Evolutionary conservation across 2,888 invertebrate species (phyloP).

Genomic region (Capitulum mitella): DNA sequence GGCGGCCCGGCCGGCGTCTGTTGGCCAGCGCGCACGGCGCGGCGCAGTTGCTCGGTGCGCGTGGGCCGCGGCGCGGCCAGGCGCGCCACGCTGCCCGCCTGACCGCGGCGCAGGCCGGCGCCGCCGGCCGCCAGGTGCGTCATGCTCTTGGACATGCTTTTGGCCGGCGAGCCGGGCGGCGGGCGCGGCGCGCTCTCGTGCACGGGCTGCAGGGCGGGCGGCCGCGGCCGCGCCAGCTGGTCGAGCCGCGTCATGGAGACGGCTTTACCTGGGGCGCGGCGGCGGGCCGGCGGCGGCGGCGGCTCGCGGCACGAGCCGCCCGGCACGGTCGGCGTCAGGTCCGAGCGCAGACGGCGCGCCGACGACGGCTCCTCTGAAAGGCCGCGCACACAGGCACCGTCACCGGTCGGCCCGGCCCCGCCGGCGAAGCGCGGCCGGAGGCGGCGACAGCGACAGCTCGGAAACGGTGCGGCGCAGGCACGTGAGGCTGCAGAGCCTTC

Average conservation of each 20-base stretch:
- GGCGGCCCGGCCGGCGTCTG: conserved; percentile 30
- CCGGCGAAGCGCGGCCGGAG: no score
- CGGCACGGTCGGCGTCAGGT: conserved; percentile 81
- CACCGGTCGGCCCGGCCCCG: not conserved
- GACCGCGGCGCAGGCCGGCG: conserved; percentile 38
- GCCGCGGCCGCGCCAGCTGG: conserved; percentile 58
- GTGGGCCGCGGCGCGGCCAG: conserved; percentile 44
- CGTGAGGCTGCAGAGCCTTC: no score
- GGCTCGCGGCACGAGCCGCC: conserved; percentile 51
- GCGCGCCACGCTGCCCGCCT: conserved; percentile 46
- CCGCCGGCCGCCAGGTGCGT: conserved; percentile 55
- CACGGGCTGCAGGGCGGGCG: conserved; percentile 47
- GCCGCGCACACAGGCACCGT: not conserved
- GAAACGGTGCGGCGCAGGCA: no score
- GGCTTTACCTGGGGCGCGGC: conserved; percentile 64
- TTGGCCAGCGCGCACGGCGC: conserved; percentile 42
- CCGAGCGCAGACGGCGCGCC: conserved; percentile 50
- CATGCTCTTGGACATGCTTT: conserved; percentile 61
- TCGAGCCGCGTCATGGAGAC: conserved; percentile 90
- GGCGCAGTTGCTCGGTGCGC: conserved; percentile 44
- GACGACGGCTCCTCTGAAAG: conserved; percentile 16
- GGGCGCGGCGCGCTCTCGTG: conserved; percentile 51
- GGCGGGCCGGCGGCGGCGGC: conserved; percentile 40
- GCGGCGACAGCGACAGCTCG: no score
- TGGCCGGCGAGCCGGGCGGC: conserved; percentile 44